phyloP scores from a whole-genome alignment of 2,113 vertebrate genomes.

The Callorhinus ursinus region DNA sequence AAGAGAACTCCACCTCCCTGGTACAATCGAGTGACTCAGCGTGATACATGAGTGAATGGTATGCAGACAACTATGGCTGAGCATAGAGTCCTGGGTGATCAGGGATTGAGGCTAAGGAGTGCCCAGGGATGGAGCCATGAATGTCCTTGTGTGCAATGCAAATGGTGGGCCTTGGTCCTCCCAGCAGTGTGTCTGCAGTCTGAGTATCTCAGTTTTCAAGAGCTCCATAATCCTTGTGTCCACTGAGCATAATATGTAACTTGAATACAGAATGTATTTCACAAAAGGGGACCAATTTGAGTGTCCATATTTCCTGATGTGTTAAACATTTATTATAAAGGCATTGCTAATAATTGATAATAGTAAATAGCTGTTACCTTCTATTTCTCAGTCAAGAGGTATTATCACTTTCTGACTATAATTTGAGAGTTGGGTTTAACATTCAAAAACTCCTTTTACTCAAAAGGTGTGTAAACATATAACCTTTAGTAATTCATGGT shows the following conservation, averaged over 20 bases:
- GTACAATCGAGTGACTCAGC: too few species aligned
- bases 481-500: not conserved
- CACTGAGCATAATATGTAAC: fast-evolving
- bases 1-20: not conserved
- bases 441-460: not conserved
- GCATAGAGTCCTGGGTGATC: not conserved
- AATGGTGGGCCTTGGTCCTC: fast-evolving
- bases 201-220: not conserved
- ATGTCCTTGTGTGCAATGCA: not conserved
- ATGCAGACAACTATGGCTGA: not conserved
- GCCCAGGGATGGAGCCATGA: not conserved
- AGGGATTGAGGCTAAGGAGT: not conserved
- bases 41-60: not conserved
- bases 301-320: not conserved
- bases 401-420: not conserved
- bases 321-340: not conserved
- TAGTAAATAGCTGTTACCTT: not conserved
- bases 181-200: not conserved
- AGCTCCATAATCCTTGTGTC: not conserved
- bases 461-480: not conserved
- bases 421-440: not conserved
- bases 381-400: not conserved
- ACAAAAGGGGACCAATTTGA: not conserved
- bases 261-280: not conserved
- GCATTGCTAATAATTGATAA: not conserved